Evolutionary conservation across 2,888 invertebrate genomes (phyloP).

Genomic region (Torymus auratus): DNA sequence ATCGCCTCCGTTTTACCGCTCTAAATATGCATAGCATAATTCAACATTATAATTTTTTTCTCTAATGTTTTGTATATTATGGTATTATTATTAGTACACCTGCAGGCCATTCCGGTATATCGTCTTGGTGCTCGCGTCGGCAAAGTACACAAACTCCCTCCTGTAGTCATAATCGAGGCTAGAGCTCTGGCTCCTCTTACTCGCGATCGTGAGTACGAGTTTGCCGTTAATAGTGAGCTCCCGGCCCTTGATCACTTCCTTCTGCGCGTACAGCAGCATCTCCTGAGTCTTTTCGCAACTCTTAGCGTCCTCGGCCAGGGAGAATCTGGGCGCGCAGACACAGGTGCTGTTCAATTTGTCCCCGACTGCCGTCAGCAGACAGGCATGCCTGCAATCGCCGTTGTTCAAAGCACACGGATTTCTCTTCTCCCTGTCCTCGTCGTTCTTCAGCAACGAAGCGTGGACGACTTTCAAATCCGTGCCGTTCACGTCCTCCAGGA

Average conservation of each 20-base stretch:
- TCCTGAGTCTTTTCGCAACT: not conserved
- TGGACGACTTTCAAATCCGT: not conserved
- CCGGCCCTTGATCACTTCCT: constrained; percentile 15
- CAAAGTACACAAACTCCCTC: not conserved
- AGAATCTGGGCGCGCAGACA: not conserved
- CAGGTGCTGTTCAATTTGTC: not conserved
- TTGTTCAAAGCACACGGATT: not conserved
- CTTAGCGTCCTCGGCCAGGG: not conserved
- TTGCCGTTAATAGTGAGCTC: not conserved
- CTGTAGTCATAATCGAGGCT: constrained; percentile 13
- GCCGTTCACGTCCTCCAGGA: not conserved
- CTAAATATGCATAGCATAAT: too few species aligned
- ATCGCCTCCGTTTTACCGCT: not conserved
- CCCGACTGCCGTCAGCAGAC: not conserved
- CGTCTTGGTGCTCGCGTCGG: not conserved
- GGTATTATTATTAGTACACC: not conserved
- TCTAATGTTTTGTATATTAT: too few species aligned
- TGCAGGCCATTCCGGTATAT: not conserved
- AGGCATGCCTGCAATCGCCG: constrained; percentile 2
- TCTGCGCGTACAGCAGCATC: constrained; percentile 21
- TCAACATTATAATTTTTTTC: too few species aligned
- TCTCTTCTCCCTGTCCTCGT: too few species aligned
- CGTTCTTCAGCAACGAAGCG: not conserved
- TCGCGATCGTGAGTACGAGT: not conserved
- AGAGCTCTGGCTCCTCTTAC: not conserved